Evolutionary conservation across 2,797 vertebrate species (phyloP).

Genomic region (Enteromius fasciolatus): DNA sequence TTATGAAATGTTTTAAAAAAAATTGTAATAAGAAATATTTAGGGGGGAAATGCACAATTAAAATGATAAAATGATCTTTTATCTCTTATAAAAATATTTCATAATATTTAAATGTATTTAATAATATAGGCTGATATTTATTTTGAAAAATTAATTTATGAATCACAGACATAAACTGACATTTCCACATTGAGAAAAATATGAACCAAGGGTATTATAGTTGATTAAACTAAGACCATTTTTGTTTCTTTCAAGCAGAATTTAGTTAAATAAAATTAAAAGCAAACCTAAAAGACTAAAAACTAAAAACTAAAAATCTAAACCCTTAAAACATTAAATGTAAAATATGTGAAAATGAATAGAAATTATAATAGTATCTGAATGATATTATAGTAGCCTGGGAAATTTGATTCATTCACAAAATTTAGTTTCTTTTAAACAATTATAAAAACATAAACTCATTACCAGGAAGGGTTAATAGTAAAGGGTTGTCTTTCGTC

Average conservation of each 20-base stretch:
- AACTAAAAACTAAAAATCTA: background rate
- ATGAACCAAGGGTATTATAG: background rate
- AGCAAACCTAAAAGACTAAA: background rate
- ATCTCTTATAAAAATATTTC: background rate
- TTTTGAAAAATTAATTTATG: background rate
- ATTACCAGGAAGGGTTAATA: background rate
- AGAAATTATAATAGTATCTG: background rate
- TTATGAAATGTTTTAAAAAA: background rate
- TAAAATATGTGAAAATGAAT: background rate
- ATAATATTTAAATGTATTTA: background rate
- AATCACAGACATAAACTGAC: background rate
- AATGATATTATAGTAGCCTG: background rate
- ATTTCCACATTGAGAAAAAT: background rate
- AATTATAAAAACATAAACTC: background rate
- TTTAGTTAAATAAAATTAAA: background rate
- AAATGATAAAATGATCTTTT: background rate
- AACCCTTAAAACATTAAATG: background rate
- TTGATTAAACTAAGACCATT: background rate
- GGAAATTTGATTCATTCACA: background rate
- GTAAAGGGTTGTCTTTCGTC: conserved; percentile 3
- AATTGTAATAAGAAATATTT: background rate
- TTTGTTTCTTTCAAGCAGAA: background rate
- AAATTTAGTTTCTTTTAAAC: background rate
- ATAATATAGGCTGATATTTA: background rate
- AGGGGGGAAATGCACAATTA: background rate